These are phyloP conservation scores for Ambastaia sidthimunki DNA, from an alignment of 2,797 vertebrate genomes.

Conservation along the genomic window DNA sequence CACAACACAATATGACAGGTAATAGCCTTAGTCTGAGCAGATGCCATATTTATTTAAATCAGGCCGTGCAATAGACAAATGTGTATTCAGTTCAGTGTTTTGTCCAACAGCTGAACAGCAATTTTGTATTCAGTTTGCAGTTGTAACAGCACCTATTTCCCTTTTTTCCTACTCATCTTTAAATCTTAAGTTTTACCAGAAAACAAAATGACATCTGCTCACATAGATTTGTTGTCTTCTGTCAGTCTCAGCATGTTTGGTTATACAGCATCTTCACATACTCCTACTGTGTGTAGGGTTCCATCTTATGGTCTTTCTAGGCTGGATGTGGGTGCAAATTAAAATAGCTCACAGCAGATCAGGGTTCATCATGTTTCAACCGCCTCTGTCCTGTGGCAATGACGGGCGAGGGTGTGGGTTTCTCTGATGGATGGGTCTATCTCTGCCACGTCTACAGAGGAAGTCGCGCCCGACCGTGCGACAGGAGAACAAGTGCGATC, in stretches of 20 bases:
- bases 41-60: neutral
- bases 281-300: slow-evolving; percentile 55
- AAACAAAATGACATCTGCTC: neutral
- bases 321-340: slow-evolving; percentile 39
- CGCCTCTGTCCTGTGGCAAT: slow-evolving; percentile 29
- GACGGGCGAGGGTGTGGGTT: slow-evolving; percentile 13
- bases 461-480: slow-evolving; percentile 6
- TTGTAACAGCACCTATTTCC: too few species aligned
- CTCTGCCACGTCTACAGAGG: slow-evolving; percentile 40
- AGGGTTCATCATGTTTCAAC: slow-evolving; percentile 43
- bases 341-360: slow-evolving; percentile 25
- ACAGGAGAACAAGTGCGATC: slow-evolving; percentile 47
- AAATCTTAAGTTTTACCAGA: neutral
- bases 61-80: neutral
- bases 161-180: too few species aligned
- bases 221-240: neutral
- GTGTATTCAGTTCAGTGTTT: too few species aligned
- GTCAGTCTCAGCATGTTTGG: neutral
- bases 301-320: slow-evolving; percentile 28
- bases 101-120: too few species aligned
- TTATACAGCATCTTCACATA: slow-evolving; percentile 11
- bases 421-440: slow-evolving; percentile 55
- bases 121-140: too few species aligned
- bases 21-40: neutral
- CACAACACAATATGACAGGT: neutral